phyloP scores from a whole-genome alignment of 2,113 vertebrate species.

The Equus quagga region DNA sequence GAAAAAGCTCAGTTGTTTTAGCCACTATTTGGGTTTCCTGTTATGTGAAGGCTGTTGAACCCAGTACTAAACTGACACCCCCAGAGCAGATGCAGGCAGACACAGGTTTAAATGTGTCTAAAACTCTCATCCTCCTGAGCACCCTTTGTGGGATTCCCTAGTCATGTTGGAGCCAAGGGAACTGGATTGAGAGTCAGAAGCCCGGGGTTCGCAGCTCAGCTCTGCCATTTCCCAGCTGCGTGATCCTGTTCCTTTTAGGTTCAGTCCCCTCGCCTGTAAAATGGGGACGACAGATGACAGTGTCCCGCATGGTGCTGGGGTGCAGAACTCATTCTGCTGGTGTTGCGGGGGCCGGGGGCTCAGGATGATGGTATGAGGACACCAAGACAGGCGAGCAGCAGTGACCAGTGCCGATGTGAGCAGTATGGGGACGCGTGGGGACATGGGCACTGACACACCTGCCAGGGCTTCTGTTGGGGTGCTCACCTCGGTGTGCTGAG shows the following conservation, averaged over 20 bases:
- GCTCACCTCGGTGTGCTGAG: accelerated
- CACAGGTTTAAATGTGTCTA: background rate
- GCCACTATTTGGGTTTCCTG: background rate
- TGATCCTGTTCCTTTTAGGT: background rate
- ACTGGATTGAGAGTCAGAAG: background rate
- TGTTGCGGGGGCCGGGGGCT: background rate
- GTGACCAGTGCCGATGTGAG: too few species aligned
- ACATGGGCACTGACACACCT: background rate
- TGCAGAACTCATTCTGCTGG: background rate
- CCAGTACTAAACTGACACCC: background rate
- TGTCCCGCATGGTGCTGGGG: background rate
- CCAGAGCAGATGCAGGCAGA: background rate
- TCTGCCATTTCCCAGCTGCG: background rate
- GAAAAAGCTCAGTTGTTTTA: background rate
- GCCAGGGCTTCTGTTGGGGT: background rate
- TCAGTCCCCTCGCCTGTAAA: background rate
- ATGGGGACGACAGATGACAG: background rate
- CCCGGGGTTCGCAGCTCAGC: background rate
- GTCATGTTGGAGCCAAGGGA: background rate
- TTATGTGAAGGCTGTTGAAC: background rate
- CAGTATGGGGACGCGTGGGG: background rate
- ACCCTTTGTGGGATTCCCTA: background rate
- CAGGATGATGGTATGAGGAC: background rate
- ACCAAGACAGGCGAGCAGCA: accelerated
- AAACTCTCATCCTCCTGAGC: background rate